phyloP scores from a whole-genome alignment of 1,140 invertebrate genomes.

The Drosophila persimilis region DNA sequence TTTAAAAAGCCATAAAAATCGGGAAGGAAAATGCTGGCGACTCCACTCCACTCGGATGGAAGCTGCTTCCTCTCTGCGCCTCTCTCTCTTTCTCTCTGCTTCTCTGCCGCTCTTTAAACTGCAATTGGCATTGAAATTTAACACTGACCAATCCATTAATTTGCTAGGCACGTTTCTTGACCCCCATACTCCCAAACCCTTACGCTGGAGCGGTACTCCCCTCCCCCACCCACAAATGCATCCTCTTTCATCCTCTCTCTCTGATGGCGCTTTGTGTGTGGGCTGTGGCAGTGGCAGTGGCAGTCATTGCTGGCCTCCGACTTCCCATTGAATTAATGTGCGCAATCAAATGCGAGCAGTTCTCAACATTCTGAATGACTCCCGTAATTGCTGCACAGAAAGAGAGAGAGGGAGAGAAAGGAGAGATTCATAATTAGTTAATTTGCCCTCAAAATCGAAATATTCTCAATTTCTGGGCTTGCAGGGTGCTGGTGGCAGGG shows the following conservation, averaged over 20 bases:
- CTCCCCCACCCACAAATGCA: not conserved
- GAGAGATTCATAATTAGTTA: not conserved
- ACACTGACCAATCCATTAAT: slow-evolving; percentile 58
- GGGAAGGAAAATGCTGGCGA: slow-evolving; percentile 1
- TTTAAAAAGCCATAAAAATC: slow-evolving; percentile 38
- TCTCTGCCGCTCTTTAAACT: slow-evolving; percentile 18
- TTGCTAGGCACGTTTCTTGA: slow-evolving; percentile 56
- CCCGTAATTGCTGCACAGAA: slow-evolving; percentile 26
- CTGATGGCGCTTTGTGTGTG: slow-evolving; percentile 47
- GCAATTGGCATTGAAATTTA: slow-evolving; percentile 76
- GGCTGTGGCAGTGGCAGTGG: slow-evolving; percentile 37
- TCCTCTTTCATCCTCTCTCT: not conserved
- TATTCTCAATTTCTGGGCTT: too few relatives aligned
- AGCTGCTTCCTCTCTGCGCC: not conserved
- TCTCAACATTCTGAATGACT: slow-evolving; percentile 42
- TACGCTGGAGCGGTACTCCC: not conserved
- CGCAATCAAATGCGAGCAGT: slow-evolving; percentile 67
- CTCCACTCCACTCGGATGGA: slow-evolving; percentile 5
- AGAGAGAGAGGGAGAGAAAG: not conserved
- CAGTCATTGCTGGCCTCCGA: too few relatives aligned
- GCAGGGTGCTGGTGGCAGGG: too few relatives aligned
- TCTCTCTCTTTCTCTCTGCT: slow-evolving; percentile 5
- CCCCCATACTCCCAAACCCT: slow-evolving; percentile 1
- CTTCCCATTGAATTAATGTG: too few relatives aligned
- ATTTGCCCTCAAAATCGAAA: too few relatives aligned